phyloP scores from a whole-genome alignment of 2,113 vertebrate species.

The Patagioenas fasciata region DNA sequence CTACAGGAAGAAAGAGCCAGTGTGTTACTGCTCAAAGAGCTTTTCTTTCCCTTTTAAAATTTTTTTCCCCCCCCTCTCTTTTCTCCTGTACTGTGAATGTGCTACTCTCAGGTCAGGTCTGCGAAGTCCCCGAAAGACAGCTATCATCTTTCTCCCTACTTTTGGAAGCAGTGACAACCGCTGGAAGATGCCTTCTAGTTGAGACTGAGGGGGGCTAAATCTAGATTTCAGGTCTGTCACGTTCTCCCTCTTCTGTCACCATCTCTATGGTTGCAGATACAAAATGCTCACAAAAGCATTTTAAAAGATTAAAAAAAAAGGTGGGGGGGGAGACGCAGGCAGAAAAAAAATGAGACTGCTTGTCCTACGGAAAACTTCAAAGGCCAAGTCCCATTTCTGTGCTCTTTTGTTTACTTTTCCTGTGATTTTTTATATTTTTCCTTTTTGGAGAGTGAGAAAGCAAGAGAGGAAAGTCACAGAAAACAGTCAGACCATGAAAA shows the following conservation, averaged over 20 bases:
- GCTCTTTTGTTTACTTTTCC: conserved; percentile 61
- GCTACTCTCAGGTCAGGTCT: conserved; percentile 77
- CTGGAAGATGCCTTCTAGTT: conserved; percentile 60
- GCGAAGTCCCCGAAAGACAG: conserved; percentile 67
- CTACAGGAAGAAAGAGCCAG: conserved; percentile 86
- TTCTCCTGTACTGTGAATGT: conserved; percentile 77
- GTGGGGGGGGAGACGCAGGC: background rate
- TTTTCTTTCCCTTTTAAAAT: conserved; percentile 73
- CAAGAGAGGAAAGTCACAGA: conserved; percentile 38
- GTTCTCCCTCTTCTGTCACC: conserved; percentile 12
- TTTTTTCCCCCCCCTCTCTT: conserved; percentile 10
- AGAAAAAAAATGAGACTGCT: background rate
- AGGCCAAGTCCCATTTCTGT: conserved; percentile 22
- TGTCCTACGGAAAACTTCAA: conserved; percentile 70
- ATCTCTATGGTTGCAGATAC: background rate
- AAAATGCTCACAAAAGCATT: conserved; percentile 22
- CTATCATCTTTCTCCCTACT: conserved; percentile 70
- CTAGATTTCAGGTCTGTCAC: conserved; percentile 16
- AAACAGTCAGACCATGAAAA: conserved; percentile 49
- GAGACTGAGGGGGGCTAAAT: conserved; percentile 16
- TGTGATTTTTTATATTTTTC: background rate
- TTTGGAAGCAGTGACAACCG: conserved; percentile 53
- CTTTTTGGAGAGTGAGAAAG: background rate
- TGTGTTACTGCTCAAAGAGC: conserved; percentile 85
- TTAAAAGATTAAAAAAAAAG: background rate